Evolutionary conservation across 2,797 vertebrate species (phyloP).

Genomic region (Phylloscopus collybita): DNA sequence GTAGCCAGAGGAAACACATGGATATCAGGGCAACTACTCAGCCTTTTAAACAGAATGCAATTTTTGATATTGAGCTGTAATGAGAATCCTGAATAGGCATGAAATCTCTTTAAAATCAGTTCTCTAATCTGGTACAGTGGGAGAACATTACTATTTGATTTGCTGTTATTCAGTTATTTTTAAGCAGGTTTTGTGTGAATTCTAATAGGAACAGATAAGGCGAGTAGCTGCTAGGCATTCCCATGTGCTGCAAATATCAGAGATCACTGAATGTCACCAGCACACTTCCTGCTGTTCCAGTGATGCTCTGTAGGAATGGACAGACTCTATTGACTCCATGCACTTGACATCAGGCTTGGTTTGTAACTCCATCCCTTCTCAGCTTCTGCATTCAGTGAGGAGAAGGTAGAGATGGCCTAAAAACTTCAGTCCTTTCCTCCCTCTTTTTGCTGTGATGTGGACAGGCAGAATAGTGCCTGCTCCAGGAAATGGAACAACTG

Average conservation of each 20-base stretch:
- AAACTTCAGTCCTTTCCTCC: neutral
- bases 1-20: neutral
- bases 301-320: neutral
- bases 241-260: neutral
- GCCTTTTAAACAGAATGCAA: neutral
- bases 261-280: conserved; percentile 33
- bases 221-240: neutral
- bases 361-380: neutral
- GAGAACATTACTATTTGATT: neutral
- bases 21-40: neutral
- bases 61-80: conserved; percentile 22
- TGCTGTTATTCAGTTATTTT: conserved; percentile 33
- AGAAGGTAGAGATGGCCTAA: neutral
- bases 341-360: neutral
- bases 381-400: neutral
- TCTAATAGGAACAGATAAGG: conserved; percentile 19
- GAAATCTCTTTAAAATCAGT: conserved; percentile 11
- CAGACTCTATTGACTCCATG: neutral
- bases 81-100: neutral
- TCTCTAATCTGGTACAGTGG: neutral
- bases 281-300: neutral
- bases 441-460: neutral
- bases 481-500: neutral
- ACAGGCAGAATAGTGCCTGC: neutral
- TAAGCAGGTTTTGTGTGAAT: conserved; percentile 18